Conservation (phyloP, 1,140 invertebrate genomes). For the Diploscapter pachys region DNA sequence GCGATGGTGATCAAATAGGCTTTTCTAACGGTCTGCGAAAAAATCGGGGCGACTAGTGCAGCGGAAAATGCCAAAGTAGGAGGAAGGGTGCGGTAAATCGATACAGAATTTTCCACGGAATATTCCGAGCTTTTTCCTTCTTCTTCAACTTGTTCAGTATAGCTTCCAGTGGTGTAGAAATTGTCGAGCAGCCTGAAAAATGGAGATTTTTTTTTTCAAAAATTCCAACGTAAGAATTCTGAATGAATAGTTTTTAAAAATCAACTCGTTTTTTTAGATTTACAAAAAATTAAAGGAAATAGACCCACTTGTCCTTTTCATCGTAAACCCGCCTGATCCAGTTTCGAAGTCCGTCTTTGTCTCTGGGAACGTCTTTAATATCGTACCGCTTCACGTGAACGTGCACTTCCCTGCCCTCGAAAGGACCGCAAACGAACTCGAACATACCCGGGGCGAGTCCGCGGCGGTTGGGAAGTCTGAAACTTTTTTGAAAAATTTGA, state of each 20-base stretch:
- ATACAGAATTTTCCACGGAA: slow-evolving; percentile 4
- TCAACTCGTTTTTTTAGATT: background rate
- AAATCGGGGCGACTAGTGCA: slow-evolving; percentile 39
- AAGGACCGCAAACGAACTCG: slow-evolving; percentile 42
- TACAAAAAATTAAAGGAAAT: slow-evolving; percentile 65
- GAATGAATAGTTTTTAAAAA: background rate
- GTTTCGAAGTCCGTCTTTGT: slow-evolving; percentile 14
- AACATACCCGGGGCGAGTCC: slow-evolving; percentile 49
- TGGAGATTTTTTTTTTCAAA: background rate
- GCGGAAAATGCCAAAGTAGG: slow-evolving; percentile 32
- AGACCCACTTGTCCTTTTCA: slow-evolving; percentile 38
- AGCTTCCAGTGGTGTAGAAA: slow-evolving; percentile 33
- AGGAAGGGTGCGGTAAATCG: slow-evolving; percentile 32
- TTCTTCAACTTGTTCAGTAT: background rate
- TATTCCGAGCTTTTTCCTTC: background rate
- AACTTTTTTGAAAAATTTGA: background rate
- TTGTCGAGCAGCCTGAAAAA: slow-evolving; percentile 29
- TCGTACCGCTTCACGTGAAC: slow-evolving; percentile 40
- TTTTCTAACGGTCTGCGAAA: slow-evolving; percentile 24
- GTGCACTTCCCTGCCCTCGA: slow-evolving; percentile 33
- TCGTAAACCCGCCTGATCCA: slow-evolving; percentile 39
- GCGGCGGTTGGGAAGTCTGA: slow-evolving; percentile 21
- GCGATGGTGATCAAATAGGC: slow-evolving; percentile 38
- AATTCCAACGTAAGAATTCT: background rate
- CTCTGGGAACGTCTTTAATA: slow-evolving; percentile 35